Conservation (phyloP, 2,113 vertebrate genomes). For the Catharus bicknelli region DNA sequence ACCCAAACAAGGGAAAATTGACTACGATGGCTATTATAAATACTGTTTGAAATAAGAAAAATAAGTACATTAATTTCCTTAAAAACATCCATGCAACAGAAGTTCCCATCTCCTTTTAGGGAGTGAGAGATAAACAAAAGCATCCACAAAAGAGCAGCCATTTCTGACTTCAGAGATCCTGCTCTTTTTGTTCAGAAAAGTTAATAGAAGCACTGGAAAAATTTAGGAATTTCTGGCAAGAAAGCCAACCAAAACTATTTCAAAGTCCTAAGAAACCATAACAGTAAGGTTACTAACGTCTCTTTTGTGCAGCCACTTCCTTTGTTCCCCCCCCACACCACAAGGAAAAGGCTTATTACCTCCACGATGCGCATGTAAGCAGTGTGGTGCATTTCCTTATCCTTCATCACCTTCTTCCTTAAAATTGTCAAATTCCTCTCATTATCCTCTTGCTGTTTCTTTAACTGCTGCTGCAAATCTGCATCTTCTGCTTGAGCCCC, state of each 20-base stretch:
- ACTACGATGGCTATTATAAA: background rate
- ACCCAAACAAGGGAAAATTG: background rate
- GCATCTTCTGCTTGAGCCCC: conserved; percentile 74
- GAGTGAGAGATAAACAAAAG: background rate
- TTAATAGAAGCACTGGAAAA: background rate
- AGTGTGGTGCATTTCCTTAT: conserved; percentile 77
- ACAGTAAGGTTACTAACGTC: background rate
- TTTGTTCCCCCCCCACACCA: background rate
- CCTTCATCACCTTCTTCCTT: conserved; percentile 79
- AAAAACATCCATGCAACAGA: background rate
- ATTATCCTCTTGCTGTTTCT: conserved; percentile 79
- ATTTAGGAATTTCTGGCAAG: background rate
- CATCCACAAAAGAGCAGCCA: background rate
- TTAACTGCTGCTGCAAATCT: conserved; percentile 77
- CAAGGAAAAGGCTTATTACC: conserved; percentile 67
- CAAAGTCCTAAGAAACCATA: background rate
- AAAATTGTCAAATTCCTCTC: conserved; percentile 82
- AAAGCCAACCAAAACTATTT: background rate
- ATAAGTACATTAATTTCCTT: background rate
- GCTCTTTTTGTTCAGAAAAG: background rate
- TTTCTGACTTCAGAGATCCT: background rate
- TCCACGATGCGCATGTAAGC: conserved; percentile 83
- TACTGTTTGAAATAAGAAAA: background rate
- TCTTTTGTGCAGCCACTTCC: background rate
- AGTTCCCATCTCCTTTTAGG: background rate